These are phyloP conservation scores for Boloria euphrosyne DNA, from an alignment of 2,888 invertebrate genomes.

Conservation along the genomic window DNA sequence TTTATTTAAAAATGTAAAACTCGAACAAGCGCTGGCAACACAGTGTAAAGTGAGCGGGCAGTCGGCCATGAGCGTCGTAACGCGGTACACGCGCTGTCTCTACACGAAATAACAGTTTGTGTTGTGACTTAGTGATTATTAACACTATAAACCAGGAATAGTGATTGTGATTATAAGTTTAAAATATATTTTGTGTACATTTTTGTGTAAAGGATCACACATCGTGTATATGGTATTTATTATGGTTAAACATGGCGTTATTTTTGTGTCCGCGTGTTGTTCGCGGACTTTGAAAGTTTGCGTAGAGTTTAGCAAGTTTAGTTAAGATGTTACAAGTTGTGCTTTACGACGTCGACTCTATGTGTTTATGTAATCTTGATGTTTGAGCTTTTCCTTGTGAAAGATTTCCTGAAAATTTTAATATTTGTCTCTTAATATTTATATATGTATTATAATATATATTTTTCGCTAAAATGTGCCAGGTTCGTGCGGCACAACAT, in stretches of 20 bases:
- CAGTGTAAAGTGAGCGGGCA: constrained; percentile 69
- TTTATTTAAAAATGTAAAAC: constrained; percentile 20
- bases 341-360: constrained; percentile 17
- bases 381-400: background rate
- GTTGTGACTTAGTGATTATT: constrained; percentile 4
- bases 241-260: background rate
- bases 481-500: no score
- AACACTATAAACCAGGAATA: background rate
- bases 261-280: constrained; percentile 13
- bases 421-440: no score
- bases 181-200: background rate
- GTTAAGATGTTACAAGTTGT: background rate
- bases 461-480: no score
- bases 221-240: constrained; percentile 5
- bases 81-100: constrained; percentile 39
- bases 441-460: no score
- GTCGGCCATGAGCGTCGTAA: constrained; percentile 61
- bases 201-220: background rate
- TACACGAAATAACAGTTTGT: background rate
- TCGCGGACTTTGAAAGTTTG: constrained; percentile 15
- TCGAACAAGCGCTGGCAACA: constrained; percentile 53
- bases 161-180: background rate
- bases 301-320: constrained; percentile 9
- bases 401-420: background rate
- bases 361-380: background rate